Evolutionary conservation across 2,113 vertebrate genomes (phyloP), one percentile per base, ranked within the genome.

Genomic region (Ovibos moschatus): DNA sequence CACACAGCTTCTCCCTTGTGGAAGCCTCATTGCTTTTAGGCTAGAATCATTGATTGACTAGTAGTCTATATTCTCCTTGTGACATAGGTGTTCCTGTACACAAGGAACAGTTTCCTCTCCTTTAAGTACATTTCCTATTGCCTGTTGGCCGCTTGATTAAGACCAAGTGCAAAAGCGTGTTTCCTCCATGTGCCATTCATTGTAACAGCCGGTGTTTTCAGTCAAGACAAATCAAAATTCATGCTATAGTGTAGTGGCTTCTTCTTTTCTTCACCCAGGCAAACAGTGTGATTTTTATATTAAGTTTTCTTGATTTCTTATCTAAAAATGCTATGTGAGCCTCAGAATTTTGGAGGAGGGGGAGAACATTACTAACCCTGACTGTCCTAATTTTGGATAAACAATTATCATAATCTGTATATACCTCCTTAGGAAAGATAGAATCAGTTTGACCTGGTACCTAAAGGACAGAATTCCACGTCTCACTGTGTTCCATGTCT

Each of bases 321-420:
- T 23, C 43, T 94, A 40, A 50, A 82, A 95, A 94, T 36, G n/a
- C 58, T 13, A 13, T 91, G 60, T 96, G 64, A 55, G 86, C 64
- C 79, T 97, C 89, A 98, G 98, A 98, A 95, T 47, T 96, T 74
- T 60, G 12, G 83, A 47, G 13, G 12, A 87, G 17, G 79, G 94
- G 28, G 60, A 97, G 95, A 94, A 47, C 6, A 53, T 97, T 95
- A 90, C 85, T 96, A 94, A 88, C 36, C 81, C 87, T n/a, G 36
- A 94, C 71, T 78, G 11, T 91, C 64, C 97, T 95, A 94, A 89
- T 87, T 98, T 98, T 1, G 36, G 94, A 78, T 91, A 97, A 94
- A 84, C 71, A 95, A 96, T 98, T 83, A 92, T 94, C 40, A 40
- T 58, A 60, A 82, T 62, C 87, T 45, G 55, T 57, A n/a, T 51